A percentile compares a stretch with the other conserved stretches of the same genome.
Evolutionary conservation across 2,888 invertebrate species (phyloP).

Genomic region (Phengaris alcon): DNA sequence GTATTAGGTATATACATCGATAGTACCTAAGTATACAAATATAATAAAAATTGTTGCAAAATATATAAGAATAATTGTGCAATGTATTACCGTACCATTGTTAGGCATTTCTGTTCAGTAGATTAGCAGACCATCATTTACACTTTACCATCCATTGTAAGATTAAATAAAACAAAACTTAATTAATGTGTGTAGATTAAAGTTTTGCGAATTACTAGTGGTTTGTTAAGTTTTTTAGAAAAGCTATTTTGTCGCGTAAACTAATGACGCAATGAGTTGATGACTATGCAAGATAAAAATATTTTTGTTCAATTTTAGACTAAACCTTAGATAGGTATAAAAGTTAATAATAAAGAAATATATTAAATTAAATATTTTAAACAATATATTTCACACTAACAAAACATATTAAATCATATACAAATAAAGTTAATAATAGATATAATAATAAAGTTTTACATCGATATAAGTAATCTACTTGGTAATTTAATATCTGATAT

Average conservation of each 20-base stretch:
- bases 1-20: neutral
- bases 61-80: too few relatives aligned
- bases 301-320: neutral
- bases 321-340: neutral
- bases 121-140: too few relatives aligned
- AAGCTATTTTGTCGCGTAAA: neutral
- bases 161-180: neutral
- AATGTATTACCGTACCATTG: too few relatives aligned
- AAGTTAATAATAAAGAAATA: neutral
- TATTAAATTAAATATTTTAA: too few relatives aligned
- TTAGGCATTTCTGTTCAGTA: too few relatives aligned
- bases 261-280: neutral
- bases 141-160: neutral
- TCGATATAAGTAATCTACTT: neutral
- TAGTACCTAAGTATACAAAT: too few relatives aligned
- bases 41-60: too few relatives aligned
- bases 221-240: neutral
- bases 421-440: neutral
- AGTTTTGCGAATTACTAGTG: neutral
- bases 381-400: too few relatives aligned
- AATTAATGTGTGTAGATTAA: neutral
- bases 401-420: too few relatives aligned
- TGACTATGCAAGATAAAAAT: neutral
- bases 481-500: constrained; percentile 2
- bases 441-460: neutral